A percentile compares a stretch with the other conserved stretches of the same genome.
Evolutionary conservation across 2,888 invertebrate species (phyloP).

Genomic region (Chaitophorus viminalis): DNA sequence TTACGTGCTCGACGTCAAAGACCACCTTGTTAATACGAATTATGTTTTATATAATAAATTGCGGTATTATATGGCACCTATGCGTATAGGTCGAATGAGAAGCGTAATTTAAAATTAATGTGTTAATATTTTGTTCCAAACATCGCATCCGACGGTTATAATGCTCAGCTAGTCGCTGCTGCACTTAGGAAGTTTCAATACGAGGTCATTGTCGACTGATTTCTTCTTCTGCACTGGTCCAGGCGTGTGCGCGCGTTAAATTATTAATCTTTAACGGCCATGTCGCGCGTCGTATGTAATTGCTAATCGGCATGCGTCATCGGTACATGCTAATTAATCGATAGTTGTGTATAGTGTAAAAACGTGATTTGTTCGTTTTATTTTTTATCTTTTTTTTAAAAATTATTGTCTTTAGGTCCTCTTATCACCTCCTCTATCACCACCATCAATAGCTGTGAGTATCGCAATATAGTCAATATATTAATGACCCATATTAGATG

Average conservation of each 20-base stretch:
- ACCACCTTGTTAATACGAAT: not conserved
- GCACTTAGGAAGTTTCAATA: constrained; percentile 51
- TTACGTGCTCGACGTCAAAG: not conserved
- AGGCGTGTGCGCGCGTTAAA: not conserved
- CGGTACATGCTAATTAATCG: not conserved
- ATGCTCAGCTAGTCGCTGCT: not conserved
- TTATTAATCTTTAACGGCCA: not conserved
- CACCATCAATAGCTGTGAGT: too few species aligned
- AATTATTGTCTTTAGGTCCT: too few species aligned
- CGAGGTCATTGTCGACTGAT: constrained; percentile 42
- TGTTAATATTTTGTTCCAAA: not conserved
- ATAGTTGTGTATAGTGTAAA: not conserved
- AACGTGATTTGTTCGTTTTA: not conserved
- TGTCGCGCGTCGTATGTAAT: not conserved
- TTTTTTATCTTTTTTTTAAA: not conserved
- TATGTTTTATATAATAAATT: not conserved
- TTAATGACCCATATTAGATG: too few species aligned
- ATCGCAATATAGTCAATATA: too few species aligned
- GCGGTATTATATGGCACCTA: not conserved
- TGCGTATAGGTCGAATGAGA: not conserved
- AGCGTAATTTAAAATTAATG: not conserved
- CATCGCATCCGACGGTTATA: not conserved
- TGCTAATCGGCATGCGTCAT: not conserved
- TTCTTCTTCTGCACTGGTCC: not conserved
- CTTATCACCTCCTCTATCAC: too few species aligned